Percentiles rank a stretch among this genome's conserved stretches.
Conservation (phyloP, 2,797 vertebrate species). For the Luscinia megarhynchos region DNA sequence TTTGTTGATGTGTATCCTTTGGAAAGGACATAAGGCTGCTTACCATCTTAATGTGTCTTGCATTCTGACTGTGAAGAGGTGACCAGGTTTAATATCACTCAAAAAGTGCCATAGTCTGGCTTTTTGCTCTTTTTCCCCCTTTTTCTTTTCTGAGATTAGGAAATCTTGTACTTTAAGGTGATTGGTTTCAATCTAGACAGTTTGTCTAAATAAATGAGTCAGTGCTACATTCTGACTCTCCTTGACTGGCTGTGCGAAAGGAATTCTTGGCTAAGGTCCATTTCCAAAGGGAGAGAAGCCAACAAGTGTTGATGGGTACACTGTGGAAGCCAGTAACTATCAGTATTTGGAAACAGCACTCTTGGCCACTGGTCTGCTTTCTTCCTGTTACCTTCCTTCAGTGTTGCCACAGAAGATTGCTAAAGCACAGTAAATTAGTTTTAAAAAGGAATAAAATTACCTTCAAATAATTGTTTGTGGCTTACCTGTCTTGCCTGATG, state of each 20-base stretch:
- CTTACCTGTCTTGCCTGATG: not conserved
- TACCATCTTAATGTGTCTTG: not conserved
- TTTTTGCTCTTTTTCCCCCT: fast-evolving
- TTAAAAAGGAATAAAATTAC: not conserved
- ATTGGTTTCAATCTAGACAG: not conserved
- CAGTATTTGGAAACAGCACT: not conserved
- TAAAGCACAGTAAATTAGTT: not conserved
- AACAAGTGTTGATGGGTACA: not conserved
- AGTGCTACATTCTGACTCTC: not conserved
- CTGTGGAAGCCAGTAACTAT: not conserved
- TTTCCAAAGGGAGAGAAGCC: not conserved
- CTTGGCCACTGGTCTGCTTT: not conserved
- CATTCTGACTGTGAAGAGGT: not conserved
- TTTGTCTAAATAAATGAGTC: not conserved
- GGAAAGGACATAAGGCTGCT: not conserved
- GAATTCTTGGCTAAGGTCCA: not conserved
- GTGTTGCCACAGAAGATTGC: not conserved
- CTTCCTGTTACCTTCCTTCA: not conserved
- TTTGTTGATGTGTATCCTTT: not conserved
- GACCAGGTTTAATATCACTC: not conserved
- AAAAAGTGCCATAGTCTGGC: not conserved
- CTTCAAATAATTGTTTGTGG: not conserved
- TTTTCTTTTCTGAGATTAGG: not conserved
- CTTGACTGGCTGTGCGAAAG: not conserved
- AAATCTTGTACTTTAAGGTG: not conserved